phyloP scores from a whole-genome alignment of 2,888 invertebrate genomes.

The Drosophila leonis region DNA sequence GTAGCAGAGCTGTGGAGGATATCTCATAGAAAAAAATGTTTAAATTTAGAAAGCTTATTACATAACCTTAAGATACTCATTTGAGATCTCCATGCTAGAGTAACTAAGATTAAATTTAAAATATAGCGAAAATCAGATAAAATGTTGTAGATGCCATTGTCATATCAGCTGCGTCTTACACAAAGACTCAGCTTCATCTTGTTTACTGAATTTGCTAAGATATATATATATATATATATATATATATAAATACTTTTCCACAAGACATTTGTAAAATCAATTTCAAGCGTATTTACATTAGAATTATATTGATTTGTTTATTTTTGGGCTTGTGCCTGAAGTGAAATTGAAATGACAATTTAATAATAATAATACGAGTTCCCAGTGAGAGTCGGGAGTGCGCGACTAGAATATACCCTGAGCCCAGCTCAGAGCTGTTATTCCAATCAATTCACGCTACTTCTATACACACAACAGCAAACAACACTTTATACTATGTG shows the following conservation, averaged over 20 bases:
- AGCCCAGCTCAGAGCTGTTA: too few relatives aligned
- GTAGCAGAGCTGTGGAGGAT: neutral
- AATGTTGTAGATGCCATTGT: neutral
- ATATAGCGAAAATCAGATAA: neutral
- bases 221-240: neutral
- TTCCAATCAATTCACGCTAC: too few relatives aligned
- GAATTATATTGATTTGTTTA: constrained; percentile 7
- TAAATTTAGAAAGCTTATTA: neutral
- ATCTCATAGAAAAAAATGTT: neutral
- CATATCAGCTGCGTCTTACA: too few relatives aligned
- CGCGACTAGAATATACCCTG: neutral
- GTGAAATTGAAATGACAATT: neutral
- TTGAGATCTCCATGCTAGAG: neutral
- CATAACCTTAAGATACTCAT: neutral
- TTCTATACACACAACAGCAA: too few relatives aligned
- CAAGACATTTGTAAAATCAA: neutral
- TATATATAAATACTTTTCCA: neutral
- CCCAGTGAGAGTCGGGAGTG: neutral
- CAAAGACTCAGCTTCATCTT: neutral
- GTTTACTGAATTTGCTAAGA: neutral
- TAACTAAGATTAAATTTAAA: too few relatives aligned
- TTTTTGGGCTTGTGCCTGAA: neutral
- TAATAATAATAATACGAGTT: neutral
- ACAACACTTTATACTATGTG: too few relatives aligned
- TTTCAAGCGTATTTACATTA: neutral